These are phyloP conservation scores for Delia radicum DNA, from an alignment of 1,140 invertebrate species.

Conservation along the genomic window DNA sequence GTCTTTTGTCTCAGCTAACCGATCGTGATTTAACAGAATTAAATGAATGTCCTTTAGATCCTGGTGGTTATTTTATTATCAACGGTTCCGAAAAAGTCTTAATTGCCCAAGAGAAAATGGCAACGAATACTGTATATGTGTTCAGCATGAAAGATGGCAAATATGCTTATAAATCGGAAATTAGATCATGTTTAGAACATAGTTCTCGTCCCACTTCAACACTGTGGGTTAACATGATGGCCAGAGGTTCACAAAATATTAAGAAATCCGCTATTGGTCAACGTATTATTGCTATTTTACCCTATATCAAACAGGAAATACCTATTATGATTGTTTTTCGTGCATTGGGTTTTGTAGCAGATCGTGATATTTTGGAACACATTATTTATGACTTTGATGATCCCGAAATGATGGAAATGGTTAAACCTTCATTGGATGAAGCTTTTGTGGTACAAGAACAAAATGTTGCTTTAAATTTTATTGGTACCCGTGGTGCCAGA, in stretches of 20 bases:
- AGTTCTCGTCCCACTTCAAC: slow-evolving; percentile 91
- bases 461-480: slow-evolving; percentile 97
- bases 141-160: slow-evolving; percentile 98
- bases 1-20: slow-evolving; percentile 86
- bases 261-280: slow-evolving; percentile 98
- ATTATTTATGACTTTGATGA: slow-evolving; percentile 99
- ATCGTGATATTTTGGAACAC: slow-evolving; percentile 97
- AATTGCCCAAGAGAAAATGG: slow-evolving; percentile 99
- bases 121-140: slow-evolving; percentile 98
- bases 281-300: slow-evolving; percentile 94
- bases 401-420: slow-evolving; percentile 99
- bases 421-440: slow-evolving; percentile 97
- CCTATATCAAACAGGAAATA: slow-evolving; percentile 99
- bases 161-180: slow-evolving; percentile 97
- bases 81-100: slow-evolving; percentile 95
- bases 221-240: slow-evolving; percentile 99
- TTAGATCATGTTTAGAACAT: slow-evolving; percentile 94
- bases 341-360: slow-evolving; percentile 96
- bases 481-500: slow-evolving; percentile 91
- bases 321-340: slow-evolving; percentile 99
- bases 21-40: slow-evolving; percentile 98
- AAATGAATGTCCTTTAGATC: slow-evolving; percentile 98
- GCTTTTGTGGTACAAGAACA: slow-evolving; percentile 99
- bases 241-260: slow-evolving; percentile 89
- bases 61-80: slow-evolving; percentile 95